phyloP scores from a whole-genome alignment of 2,113 vertebrate genomes.

The Onychostoma macrolepis region DNA sequence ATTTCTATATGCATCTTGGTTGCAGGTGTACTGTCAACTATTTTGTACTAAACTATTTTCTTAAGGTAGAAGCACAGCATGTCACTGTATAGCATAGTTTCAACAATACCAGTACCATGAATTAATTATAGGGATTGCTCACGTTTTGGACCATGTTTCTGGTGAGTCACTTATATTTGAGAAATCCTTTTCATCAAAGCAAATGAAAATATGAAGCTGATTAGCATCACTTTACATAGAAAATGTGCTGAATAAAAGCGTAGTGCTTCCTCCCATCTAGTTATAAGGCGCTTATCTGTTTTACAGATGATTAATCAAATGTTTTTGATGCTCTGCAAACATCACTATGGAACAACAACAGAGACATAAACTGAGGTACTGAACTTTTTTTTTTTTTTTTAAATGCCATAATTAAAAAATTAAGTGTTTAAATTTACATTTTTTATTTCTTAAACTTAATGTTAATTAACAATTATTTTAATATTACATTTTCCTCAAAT shows the following conservation, averaged over 20 bases:
- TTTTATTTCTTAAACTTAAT: background rate
- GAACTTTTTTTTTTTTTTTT: background rate
- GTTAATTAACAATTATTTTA: background rate
- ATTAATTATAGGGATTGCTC: background rate
- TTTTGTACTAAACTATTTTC: background rate
- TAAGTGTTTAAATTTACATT: too few species aligned
- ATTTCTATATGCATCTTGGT: background rate
- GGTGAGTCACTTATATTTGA: background rate
- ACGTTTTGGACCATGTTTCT: background rate
- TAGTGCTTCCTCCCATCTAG: background rate
- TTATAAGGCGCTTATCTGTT: background rate
- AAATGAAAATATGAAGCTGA: background rate
- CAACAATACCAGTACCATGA: background rate
- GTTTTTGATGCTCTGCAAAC: background rate
- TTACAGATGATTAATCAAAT: background rate
- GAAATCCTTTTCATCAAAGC: background rate
- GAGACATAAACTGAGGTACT: conserved; percentile 40
- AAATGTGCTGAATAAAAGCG: background rate
- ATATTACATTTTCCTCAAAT: background rate
- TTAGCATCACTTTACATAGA: background rate
- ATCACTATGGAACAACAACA: conserved; percentile 18
- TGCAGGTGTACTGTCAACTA: background rate
- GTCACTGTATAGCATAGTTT: background rate
- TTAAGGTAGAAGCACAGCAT: background rate
- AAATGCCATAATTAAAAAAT: background rate